Conservation (phyloP, 2,113 vertebrate genomes). For the Pelecanoides urinatrix region DNA sequence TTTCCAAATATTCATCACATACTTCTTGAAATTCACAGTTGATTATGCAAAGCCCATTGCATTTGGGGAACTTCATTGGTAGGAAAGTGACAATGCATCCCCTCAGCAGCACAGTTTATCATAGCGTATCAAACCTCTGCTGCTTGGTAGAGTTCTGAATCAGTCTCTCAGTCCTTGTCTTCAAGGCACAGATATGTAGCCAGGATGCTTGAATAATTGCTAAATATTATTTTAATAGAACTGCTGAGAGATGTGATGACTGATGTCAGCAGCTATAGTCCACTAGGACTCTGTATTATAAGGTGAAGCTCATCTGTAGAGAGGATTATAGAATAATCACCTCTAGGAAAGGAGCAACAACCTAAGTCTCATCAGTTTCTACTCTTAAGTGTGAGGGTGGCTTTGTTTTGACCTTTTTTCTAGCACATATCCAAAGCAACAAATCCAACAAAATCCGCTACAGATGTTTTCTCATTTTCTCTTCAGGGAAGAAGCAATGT, state of each 20-base stretch:
- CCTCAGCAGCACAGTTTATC: background rate
- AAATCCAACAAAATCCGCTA: background rate
- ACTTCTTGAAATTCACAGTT: background rate
- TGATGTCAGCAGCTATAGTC: background rate
- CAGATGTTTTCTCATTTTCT: background rate
- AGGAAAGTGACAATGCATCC: fast-evolving
- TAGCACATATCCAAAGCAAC: background rate
- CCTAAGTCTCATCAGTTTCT: background rate
- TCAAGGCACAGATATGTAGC: background rate
- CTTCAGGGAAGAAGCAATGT: background rate
- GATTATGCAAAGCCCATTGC: background rate
- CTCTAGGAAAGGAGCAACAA: background rate
- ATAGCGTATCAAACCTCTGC: background rate
- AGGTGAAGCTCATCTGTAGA: background rate
- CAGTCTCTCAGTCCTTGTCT: background rate
- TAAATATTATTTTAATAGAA: background rate
- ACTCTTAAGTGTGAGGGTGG: background rate
- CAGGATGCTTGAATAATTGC: background rate
- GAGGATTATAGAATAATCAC: background rate
- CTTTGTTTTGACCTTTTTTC: background rate
- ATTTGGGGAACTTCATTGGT: background rate
- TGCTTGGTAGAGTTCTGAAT: background rate
- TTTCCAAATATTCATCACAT: background rate
- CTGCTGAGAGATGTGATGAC: background rate
- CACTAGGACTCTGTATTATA: background rate